Conservation (phyloP, 2,797 vertebrate genomes). For the Semotilus atromaculatus region DNA sequence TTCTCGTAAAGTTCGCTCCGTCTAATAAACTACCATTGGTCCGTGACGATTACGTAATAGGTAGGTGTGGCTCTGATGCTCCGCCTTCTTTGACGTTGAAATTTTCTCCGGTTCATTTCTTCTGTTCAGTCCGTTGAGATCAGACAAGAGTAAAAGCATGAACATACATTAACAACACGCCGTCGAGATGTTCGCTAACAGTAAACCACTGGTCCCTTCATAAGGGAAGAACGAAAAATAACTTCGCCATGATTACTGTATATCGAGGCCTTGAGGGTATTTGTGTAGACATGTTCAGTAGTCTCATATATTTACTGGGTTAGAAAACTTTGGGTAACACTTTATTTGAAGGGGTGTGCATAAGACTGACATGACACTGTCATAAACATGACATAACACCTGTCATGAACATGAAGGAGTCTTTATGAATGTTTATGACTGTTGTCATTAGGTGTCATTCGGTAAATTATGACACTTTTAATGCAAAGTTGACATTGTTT, state of each 20-base stretch:
- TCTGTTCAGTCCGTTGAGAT: neutral
- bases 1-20: neutral
- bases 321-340: too few relatives aligned
- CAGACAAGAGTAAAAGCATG: neutral
- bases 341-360: too few relatives aligned
- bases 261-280: neutral
- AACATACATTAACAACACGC: neutral
- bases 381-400: too few relatives aligned
- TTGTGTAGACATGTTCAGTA: neutral
- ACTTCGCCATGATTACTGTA: accelerated
- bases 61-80: neutral
- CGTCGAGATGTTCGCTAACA: too few relatives aligned
- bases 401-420: too few relatives aligned
- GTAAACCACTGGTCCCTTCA: neutral
- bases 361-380: too few relatives aligned
- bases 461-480: too few relatives aligned
- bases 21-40: neutral
- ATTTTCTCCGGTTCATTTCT: neutral
- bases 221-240: neutral
- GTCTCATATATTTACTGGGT: neutral
- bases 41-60: neutral
- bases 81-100: neutral
- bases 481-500: too few relatives aligned
- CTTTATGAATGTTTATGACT: too few relatives aligned
- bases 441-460: too few relatives aligned